phyloP scores from a whole-genome alignment of 2,113 vertebrate genomes.

The Alligator sinensis region DNA sequence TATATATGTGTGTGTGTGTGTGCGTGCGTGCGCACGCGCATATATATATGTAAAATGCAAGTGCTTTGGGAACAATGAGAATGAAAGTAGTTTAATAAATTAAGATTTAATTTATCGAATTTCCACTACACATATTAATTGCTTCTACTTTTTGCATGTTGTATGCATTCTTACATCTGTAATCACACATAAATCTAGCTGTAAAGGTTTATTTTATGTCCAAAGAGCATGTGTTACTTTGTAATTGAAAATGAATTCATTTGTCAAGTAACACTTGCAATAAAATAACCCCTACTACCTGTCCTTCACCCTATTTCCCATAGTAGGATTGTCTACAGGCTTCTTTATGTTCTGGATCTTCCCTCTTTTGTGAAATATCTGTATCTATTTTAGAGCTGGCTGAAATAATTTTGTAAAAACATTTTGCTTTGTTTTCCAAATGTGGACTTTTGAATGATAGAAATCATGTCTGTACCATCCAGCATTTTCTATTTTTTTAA shows the following conservation, averaged over 20 bases:
- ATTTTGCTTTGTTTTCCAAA: not conserved
- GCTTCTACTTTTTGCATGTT: not conserved
- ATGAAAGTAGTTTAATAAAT: not conserved
- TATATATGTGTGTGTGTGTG: no score
- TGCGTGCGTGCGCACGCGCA: not conserved
- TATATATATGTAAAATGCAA: not conserved
- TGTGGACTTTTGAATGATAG: not conserved
- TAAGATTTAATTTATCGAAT: not conserved
- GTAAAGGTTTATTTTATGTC: no score
- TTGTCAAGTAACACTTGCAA: no score
- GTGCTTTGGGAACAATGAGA: not conserved
- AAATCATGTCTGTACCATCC: not conserved
- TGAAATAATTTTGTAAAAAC: not conserved
- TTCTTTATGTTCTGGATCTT: no score
- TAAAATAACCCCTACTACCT: no score
- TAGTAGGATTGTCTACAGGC: no score
- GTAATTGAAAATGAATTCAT: no score
- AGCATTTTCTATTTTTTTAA: not conserved
- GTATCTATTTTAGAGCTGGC: not conserved
- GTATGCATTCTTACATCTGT: not conserved
- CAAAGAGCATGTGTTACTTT: no score
- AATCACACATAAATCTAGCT: no score
- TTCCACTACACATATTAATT: not conserved
- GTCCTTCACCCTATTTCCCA: no score
- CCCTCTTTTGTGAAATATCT: not conserved